Evolutionary conservation across 2,888 invertebrate species (phyloP), one percentile per base, ranked within the genome.

Genomic region (Limnephilus auricula): DNA sequence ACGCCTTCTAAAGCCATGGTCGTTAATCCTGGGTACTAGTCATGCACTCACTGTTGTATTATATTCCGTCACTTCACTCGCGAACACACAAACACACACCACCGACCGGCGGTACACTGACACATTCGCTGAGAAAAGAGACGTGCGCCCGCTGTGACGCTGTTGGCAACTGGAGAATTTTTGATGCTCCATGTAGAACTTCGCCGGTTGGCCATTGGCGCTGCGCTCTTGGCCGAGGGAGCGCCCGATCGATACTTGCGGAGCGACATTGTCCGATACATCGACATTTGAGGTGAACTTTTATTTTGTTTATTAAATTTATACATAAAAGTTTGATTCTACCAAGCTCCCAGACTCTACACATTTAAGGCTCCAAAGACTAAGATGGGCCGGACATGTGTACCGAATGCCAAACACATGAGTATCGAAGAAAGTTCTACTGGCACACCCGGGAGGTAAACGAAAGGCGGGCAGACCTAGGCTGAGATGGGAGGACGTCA

Each of bases 1-100:
- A 91, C 91, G 65, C 91, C 91, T 89, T 91, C 91, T 79, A 91
- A 65, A 91, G 91, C 91, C 91, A 91, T 91, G 34, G 40, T 89
- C 30, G 25, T 65, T 65, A 85, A 85, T 85, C 85, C 85, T 15
- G 34, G 40, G 30, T 83, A 89, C 89, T 83, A 80, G 65, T 89
- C 89, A 89, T 89, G 82, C 89, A 89, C 89, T 80, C 89, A 82
- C 89, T 82, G 80, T 40, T 30, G 82, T 82, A 82, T 65, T 65
- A 25, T 83, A 37, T 82, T 45, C 80, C 18, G 82, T 31, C 89
- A 89, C 89, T 89, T 82, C 80, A 89, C 89, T 85, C 85, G 25
- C 85, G 85, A 85, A 85, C 15, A 84, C 84, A 84, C 37, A 34
- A 82, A n/a, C 65, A 65, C 65, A 65, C 65, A 65, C 65, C 65